Conservation (phyloP, 2,888 invertebrate genomes). For the Pediacus dermestoides region DNA sequence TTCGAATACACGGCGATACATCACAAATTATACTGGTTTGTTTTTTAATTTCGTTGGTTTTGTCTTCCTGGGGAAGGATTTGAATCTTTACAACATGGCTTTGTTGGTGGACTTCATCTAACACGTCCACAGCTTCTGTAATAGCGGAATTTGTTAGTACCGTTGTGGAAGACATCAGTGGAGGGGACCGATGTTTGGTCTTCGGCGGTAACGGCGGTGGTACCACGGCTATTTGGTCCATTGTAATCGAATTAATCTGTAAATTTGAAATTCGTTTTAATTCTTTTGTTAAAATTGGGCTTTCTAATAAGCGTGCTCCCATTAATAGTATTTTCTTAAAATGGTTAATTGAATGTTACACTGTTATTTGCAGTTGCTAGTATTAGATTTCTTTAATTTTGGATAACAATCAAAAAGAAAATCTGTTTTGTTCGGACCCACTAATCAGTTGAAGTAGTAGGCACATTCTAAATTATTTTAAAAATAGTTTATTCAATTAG, state of each 20-base stretch:
- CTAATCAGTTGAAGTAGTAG: no score
- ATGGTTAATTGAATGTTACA: no score
- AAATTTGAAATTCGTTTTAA: conserved; percentile 4
- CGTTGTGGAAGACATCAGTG: conserved; percentile 47
- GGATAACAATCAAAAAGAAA: no score
- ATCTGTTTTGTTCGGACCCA: no score
- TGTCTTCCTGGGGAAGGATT: conserved; percentile 59
- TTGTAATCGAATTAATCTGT: conserved; percentile 14
- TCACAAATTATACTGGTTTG: conserved; percentile 49
- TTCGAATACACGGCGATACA: conserved; percentile 57
- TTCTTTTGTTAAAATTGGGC: conserved; percentile 6
- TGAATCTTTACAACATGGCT: conserved; percentile 67
- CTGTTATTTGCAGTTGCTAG: no score
- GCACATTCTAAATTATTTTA: no score
- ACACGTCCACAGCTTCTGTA: conserved; percentile 33
- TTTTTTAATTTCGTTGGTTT: conserved; percentile 13
- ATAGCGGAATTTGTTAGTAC: conserved; percentile 42
- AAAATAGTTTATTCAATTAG: no score
- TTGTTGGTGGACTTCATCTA: conserved; percentile 46
- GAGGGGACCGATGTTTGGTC: conserved; percentile 40
- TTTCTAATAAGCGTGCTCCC: conserved; percentile 14
- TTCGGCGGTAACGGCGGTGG: conserved; percentile 59
- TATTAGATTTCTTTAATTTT: no score
- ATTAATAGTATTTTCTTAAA: no score
- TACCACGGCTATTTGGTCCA: conserved; percentile 57